A percentile compares a stretch with the other conserved stretches of the same genome.
These are phyloP conservation scores for Eudorcas thomsonii DNA, from an alignment of 2,113 vertebrate species.

Conservation along the genomic window DNA sequence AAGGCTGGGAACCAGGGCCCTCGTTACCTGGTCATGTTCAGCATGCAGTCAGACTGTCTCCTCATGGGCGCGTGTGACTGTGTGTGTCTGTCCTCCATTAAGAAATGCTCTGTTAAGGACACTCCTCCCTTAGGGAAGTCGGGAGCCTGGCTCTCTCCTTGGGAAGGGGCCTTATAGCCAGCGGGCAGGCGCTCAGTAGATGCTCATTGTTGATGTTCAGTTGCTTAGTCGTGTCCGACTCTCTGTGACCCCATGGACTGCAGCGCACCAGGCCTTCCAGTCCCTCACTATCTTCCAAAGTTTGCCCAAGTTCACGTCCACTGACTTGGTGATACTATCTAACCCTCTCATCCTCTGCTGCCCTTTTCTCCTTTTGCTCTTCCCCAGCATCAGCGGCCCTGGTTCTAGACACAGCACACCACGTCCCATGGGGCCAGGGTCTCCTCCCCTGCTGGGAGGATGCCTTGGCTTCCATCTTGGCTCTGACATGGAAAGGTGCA, in stretches of 20 bases:
- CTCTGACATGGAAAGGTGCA: neutral
- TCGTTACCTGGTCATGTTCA: neutral
- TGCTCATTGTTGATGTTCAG: neutral
- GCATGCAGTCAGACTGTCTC: neutral
- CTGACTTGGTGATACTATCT: neutral
- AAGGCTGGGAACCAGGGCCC: neutral
- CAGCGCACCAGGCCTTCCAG: neutral
- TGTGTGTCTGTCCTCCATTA: neutral
- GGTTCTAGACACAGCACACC: neutral
- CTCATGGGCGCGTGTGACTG: neutral
- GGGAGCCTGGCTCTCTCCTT: neutral
- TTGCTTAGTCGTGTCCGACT: neutral
- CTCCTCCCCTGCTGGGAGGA: neutral
- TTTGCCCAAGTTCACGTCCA: neutral
- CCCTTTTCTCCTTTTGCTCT: neutral
- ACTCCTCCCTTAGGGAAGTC: neutral
- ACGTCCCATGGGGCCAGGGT: accelerated
- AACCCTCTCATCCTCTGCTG: neutral
- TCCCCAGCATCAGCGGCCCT: neutral
- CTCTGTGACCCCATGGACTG: neutral
- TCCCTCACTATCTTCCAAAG: neutral
- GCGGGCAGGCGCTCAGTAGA: neutral
- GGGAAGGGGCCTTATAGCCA: neutral
- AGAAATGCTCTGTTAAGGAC: neutral
- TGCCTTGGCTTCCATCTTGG: neutral